phyloP scores from a whole-genome alignment of 2,888 invertebrate species.

The Hydriomena furcata region DNA sequence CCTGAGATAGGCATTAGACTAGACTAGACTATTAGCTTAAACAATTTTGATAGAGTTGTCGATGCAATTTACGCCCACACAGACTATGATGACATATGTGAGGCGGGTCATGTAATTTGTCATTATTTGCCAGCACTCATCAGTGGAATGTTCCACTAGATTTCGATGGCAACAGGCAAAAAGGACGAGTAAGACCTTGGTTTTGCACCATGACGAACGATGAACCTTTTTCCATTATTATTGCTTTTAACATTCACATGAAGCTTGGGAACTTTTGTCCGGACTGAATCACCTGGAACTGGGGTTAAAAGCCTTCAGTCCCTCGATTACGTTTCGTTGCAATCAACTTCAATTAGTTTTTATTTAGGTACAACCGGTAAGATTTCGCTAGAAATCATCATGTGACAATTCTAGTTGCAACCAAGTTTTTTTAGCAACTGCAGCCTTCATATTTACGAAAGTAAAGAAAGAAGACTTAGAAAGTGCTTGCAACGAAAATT shows the following conservation, averaged over 20 bases:
- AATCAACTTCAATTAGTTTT: too few species aligned
- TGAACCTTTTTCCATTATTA: conserved; percentile 25
- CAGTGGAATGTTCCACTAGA: conserved; percentile 28
- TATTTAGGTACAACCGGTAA: too few species aligned
- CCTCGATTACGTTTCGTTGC: too few species aligned
- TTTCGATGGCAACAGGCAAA: conserved; percentile 25
- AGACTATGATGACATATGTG: conserved; percentile 21
- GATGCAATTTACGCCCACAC: conserved; percentile 30
- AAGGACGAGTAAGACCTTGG: conserved; percentile 39
- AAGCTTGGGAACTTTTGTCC: background rate
- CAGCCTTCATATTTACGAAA: too few species aligned
- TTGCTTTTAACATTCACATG: too few species aligned
- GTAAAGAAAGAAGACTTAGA: too few species aligned
- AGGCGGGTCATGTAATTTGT: conserved; percentile 33
- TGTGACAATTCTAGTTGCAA: too few species aligned
- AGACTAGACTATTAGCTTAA: conserved; percentile 11
- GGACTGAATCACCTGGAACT: background rate
- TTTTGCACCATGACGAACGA: conserved; percentile 36
- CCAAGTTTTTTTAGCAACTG: too few species aligned
- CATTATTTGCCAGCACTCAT: conserved; percentile 30
- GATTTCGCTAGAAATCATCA: too few species aligned
- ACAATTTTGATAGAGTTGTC: conserved; percentile 15
- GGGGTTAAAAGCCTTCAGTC: too few species aligned
- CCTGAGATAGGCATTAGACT: background rate
- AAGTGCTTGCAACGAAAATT: too few species aligned